These are phyloP conservation scores for Sebastes jordani DNA, from an alignment of 2,797 vertebrate genomes.

Conservation along the genomic window DNA sequence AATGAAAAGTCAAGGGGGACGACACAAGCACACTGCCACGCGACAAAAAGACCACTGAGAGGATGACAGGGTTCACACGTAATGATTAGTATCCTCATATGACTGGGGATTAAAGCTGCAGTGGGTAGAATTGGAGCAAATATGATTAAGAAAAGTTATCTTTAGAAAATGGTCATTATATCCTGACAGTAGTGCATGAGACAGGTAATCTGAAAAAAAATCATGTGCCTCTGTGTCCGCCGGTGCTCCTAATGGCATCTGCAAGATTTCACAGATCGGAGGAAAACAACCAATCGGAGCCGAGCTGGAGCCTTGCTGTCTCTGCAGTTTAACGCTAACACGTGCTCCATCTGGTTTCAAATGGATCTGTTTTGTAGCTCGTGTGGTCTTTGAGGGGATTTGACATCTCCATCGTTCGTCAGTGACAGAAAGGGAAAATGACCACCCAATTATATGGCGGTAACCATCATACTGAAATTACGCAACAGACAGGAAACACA, in stretches of 20 bases:
- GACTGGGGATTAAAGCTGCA: neutral
- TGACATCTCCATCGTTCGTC: neutral
- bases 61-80: neutral
- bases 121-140: too few species aligned
- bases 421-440: neutral
- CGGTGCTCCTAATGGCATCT: too few species aligned
- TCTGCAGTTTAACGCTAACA: neutral
- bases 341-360: constrained; percentile 26
- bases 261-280: too few species aligned
- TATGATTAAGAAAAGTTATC: too few species aligned
- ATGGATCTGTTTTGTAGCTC: constrained; percentile 8
- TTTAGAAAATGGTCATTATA: too few species aligned
- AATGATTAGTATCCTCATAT: neutral
- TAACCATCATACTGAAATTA: neutral
- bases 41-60: constrained; percentile 21
- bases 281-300: too few species aligned
- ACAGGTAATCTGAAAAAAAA: too few species aligned
- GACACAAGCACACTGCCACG: neutral
- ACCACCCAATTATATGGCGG: neutral
- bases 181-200: too few species aligned
- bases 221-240: too few species aligned
- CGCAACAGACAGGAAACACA: constrained; percentile 8
- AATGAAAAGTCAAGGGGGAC: constrained; percentile 15
- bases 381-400: constrained; percentile 26
- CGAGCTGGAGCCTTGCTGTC: too few species aligned